Base-by-base conservation (phyloP, 2,888 invertebrate species). In the Rhyacophila evoluta region DNA sequence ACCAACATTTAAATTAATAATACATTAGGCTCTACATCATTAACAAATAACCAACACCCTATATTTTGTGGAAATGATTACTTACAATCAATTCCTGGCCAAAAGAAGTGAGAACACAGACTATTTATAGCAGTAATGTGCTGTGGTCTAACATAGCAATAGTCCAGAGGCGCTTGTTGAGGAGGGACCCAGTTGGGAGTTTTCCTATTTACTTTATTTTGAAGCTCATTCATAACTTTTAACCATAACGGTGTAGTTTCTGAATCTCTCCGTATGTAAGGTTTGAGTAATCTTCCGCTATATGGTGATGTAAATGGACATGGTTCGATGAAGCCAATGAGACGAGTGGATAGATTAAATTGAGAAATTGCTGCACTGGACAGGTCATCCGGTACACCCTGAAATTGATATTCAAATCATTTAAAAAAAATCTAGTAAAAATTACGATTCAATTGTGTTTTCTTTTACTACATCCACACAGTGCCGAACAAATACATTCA, bases 11-110 rank as follows among this genome's bases (percentile, higher is more conserved):
- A n/a, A n/a, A n/a, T n/a, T n/a, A n/a, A n/a, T n/a, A n/a, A n/a
- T n/a, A n/a, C n/a, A n/a, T n/a, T n/a, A n/a, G n/a, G n/a, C n/a
- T n/a, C n/a, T n/a, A n/a, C n/a, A n/a, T n/a, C n/a, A n/a, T n/a
- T n/a, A n/a, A n/a, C n/a, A n/a, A n/a, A n/a, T n/a, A n/a, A n/a
- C n/a, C n/a, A n/a, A n/a, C n/a, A n/a, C n/a, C n/a, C n/a, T n/a
- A n/a, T n/a, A n/a, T n/a, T n/a, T n/a, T n/a, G n/a, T n/a, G n/a
- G n/a, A n/a, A n/a, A n/a, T n/a, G n/a, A n/a, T n/a, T n/a, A 89
- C 93, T 92, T 88, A 97, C 97, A 88, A 87, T 98, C 97, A 81
- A 98, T 95, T 70, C 97, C 97, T 1, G 97, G 95, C 97, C 98
- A 98, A 87, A 98, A 98, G 86, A 93, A 94, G 84, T 94, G 93